Percentiles rank a stretch among this genome's conserved stretches.
These are phyloP conservation scores for Phocides pigmalion DNA, from an alignment of 1,140 invertebrate species.

Conservation along the genomic window DNA sequence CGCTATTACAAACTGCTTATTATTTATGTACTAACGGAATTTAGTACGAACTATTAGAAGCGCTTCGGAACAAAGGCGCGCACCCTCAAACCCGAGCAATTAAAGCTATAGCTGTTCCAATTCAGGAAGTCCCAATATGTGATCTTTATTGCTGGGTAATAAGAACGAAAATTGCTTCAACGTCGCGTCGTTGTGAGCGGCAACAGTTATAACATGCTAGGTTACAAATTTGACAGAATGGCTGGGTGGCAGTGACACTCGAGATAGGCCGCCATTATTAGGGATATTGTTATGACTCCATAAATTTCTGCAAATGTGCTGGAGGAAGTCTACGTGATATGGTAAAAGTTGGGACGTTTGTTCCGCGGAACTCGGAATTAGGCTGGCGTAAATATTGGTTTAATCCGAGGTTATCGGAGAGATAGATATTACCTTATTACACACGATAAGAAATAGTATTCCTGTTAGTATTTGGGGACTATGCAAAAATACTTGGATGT, in stretches of 20 bases:
- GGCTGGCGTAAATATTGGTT: slow-evolving; percentile 5
- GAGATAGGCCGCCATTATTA: slow-evolving; percentile 27
- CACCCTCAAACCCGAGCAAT: neutral
- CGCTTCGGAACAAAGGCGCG: neutral
- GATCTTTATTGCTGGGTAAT: neutral
- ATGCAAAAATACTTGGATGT: too few species aligned
- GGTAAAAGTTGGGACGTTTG: slow-evolving; percentile 22
- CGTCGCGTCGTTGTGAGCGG: neutral
- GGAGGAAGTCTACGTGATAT: slow-evolving; percentile 13
- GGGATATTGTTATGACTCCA: slow-evolving; percentile 29
- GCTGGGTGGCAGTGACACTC: slow-evolving; percentile 20
- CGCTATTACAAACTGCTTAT: slow-evolving; percentile 24
- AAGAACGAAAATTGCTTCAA: neutral
- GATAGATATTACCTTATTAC: neutral
- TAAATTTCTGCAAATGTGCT: slow-evolving; percentile 22
- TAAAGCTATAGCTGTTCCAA: neutral
- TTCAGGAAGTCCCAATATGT: neutral
- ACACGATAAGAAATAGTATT: too few species aligned
- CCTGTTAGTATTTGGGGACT: too few species aligned
- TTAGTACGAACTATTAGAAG: slow-evolving; percentile 14
- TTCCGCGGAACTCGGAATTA: slow-evolving; percentile 10
- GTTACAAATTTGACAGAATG: slow-evolving; percentile 22
- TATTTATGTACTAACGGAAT: slow-evolving; percentile 18
- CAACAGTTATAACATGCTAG: slow-evolving; percentile 2
- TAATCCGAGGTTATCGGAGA: neutral